phyloP scores from a whole-genome alignment of 1,140 invertebrate genomes.

The Drosophila quadrilineata region DNA sequence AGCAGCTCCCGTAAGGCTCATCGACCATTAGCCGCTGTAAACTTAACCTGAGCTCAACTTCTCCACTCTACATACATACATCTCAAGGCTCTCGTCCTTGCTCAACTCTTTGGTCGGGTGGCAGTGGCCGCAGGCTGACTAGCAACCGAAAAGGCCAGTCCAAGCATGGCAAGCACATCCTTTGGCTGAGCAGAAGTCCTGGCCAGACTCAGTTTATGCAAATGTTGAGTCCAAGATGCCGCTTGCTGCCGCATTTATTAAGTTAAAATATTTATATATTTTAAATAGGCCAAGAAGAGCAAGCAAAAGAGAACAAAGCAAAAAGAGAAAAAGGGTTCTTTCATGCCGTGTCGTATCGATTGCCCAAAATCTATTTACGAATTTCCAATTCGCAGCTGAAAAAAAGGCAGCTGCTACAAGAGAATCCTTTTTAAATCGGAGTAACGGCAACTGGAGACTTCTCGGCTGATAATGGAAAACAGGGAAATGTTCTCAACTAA shows the following conservation, averaged over 20 bases:
- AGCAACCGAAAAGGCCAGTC: slow-evolving; percentile 34
- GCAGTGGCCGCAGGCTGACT: slow-evolving; percentile 25
- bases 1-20: slow-evolving; percentile 34
- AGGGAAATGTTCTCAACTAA: slow-evolving; percentile 58
- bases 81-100: not conserved
- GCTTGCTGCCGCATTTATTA: slow-evolving; percentile 62
- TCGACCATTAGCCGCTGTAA: slow-evolving; percentile 53
- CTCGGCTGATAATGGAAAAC: no score
- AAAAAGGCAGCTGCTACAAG: slow-evolving; percentile 43
- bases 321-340: slow-evolving; percentile 27
- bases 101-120: slow-evolving; percentile 29
- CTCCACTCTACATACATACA: not conserved
- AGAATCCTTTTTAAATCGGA: slow-evolving; percentile 56
- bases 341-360: slow-evolving; percentile 45
- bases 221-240: slow-evolving; percentile 45
- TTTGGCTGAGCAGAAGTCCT: not conserved
- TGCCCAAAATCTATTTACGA: slow-evolving; percentile 48
- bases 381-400: slow-evolving; percentile 59
- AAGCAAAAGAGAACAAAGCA: not conserved
- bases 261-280: slow-evolving; percentile 73
- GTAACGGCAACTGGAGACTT: slow-evolving; percentile 21
- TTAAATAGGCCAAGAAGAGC: slow-evolving; percentile 46
- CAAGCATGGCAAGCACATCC: slow-evolving; percentile 35
- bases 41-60: slow-evolving; percentile 22
- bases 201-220: slow-evolving; percentile 54